Conservation (phyloP, 2,113 vertebrate genomes). For the Chunga burmeisteri region DNA sequence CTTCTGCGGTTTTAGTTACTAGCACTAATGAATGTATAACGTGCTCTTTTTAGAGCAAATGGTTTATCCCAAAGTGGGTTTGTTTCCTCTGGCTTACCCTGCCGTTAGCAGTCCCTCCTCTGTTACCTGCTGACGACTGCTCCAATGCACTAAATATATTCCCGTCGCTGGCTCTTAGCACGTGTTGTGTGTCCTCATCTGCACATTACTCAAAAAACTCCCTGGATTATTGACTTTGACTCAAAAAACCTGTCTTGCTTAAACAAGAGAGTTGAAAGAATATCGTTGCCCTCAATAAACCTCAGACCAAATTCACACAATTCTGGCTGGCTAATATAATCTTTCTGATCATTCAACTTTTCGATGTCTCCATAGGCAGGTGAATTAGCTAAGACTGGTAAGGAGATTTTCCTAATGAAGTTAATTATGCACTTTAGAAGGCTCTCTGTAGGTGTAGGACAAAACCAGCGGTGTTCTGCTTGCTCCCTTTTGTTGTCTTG, state of each 20-base stretch:
- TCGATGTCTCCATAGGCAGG: not conserved
- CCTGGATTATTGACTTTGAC: not conserved
- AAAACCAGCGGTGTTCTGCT: not conserved
- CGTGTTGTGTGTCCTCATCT: not conserved
- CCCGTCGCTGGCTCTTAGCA: not conserved
- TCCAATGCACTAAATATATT: not conserved
- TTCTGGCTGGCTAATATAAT: not conserved
- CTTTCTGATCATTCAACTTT: not conserved
- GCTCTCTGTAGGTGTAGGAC: not conserved
- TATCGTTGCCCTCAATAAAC: not conserved
- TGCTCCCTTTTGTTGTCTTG: not conserved
- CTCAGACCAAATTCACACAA: not conserved
- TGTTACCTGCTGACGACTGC: not conserved
- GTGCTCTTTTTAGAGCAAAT: not conserved
- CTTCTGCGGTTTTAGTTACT: not conserved
- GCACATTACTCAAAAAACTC: not conserved
- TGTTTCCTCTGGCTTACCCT: not conserved
- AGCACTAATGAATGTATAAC: not conserved
- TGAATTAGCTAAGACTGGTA: not conserved
- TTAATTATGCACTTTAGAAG: not conserved
- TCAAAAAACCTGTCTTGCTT: not conserved
- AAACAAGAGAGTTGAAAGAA: not conserved
- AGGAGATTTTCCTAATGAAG: constrained; percentile 3
- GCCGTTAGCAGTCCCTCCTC: not conserved
- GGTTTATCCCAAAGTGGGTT: not conserved